Base-by-base conservation (phyloP, 2,797 vertebrate genomes). In the Lagorchestes hirsutus region DNA sequence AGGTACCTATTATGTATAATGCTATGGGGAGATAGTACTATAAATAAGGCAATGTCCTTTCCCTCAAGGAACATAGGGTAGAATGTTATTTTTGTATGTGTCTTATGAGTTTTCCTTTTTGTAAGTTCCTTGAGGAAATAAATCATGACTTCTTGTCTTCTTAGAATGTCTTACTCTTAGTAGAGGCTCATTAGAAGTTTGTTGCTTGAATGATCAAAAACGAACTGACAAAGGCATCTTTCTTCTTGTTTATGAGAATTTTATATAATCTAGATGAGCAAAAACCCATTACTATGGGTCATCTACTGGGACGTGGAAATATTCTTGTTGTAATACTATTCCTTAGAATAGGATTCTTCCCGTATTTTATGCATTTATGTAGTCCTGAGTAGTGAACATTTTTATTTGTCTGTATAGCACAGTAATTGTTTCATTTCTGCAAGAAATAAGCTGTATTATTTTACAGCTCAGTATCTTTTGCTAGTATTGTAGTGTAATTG, bases 341-440 rank as follows among this genome's bases (percentile, higher is more conserved):
- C 22, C 8, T 90, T 87, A 94, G 82, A 55, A 55, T 52, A 55
- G 92, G 90, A 31, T 87, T 82, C 31, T 5, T 56, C 5, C 12
- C 96, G 54, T 40, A 4, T 96, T 96, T 95, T 93, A 55, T 93
- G 54, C 18, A 31, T 67, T 59, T 52, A 12, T 46, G 24, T 90
- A 90, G 67, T 94, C 91, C 31, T 91, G 56, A 5, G 56, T 90
- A 50, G 2, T 54, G 87, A 93, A 91, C 22, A 29, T 93, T 14
- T 96, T 97, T 55, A 87, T 95, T 92, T 96, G 52, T 90, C 92
- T 55, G 14, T 57, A 82, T 4, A 57, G 16, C 94, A 1, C 54
- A 95, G 50, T 67, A 90, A 95, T 55, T 94, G 74, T 93, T 96
- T 67, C 3, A 67, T 92, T 96, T 96, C 93, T 59, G 82, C n/a